Evolutionary conservation across 2,888 invertebrate species (phyloP).

Genomic region (Pardosa pseudoannulata): DNA sequence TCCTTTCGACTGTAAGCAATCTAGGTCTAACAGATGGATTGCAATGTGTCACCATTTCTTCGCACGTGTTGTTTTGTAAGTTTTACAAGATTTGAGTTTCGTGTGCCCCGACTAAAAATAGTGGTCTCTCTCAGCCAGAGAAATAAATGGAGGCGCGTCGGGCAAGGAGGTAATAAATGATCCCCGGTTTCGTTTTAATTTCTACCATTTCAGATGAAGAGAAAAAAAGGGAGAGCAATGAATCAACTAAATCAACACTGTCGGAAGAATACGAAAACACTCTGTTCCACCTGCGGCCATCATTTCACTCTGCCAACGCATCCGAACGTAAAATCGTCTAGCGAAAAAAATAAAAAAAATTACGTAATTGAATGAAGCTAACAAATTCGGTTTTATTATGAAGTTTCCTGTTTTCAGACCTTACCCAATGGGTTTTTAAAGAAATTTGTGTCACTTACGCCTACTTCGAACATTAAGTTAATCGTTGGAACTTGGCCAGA

Average conservation of each 20-base stretch:
- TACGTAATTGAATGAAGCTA: conserved; percentile 63
- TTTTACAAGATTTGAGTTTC: no score
- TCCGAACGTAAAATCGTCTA: conserved; percentile 13
- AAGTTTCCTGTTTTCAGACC: conserved; percentile 7
- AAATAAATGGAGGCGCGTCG: no score
- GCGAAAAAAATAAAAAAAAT: conserved; percentile 39
- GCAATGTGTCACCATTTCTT: no score
- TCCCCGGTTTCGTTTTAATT: background rate
- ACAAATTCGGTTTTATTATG: conserved; percentile 39
- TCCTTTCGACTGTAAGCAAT: no score
- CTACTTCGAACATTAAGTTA: conserved; percentile 64
- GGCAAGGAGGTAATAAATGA: background rate
- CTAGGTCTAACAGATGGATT: no score
- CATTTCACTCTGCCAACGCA: conserved; percentile 52
- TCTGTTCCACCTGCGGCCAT: conserved; percentile 17
- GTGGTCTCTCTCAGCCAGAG: no score
- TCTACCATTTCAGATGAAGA: background rate
- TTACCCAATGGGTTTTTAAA: conserved; percentile 56
- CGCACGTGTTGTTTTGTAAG: no score
- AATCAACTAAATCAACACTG: background rate
- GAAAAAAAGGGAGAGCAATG: no score
- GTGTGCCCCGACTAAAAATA: no score
- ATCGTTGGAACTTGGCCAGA: conserved; percentile 56
- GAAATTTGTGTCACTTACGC: conserved; percentile 69
- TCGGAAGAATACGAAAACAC: background rate